Conservation (phyloP, 1,140 invertebrate species). For the Eufriesea mexicana region DNA sequence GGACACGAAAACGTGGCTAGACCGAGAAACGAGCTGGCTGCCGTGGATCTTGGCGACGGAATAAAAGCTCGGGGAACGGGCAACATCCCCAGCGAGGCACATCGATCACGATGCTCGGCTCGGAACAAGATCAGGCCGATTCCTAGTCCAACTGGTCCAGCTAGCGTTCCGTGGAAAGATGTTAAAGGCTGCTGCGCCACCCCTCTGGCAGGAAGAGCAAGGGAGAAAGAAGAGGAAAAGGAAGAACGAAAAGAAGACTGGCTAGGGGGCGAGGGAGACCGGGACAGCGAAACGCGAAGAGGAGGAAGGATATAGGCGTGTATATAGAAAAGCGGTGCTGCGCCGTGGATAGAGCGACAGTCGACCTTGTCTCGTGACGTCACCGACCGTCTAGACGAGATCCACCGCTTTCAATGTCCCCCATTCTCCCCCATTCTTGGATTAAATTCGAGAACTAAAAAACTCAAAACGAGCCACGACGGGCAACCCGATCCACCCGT, state of each 20-base stretch:
- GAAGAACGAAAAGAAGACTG: constrained; percentile 26
- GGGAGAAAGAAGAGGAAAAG: constrained; percentile 13
- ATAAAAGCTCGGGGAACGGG: neutral
- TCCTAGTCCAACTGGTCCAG: constrained; percentile 51
- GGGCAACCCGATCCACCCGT: constrained; percentile 58
- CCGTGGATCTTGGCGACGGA: neutral
- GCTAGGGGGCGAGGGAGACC: constrained; percentile 33
- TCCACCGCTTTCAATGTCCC: constrained; percentile 68
- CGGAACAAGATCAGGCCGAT: constrained; percentile 36
- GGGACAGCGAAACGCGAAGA: constrained; percentile 39
- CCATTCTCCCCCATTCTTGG: constrained; percentile 66
- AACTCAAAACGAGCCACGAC: constrained; percentile 58
- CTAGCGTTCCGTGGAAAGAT: constrained; percentile 44
- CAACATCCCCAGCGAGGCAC: constrained; percentile 19
- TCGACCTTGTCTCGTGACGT: constrained; percentile 75
- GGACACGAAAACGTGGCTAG: too few relatives aligned
- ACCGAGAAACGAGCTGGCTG: neutral
- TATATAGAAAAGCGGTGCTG: constrained; percentile 39
- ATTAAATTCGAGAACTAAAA: constrained; percentile 70
- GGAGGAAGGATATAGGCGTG: constrained; percentile 46
- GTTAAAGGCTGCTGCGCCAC: constrained; percentile 36
- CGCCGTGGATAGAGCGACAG: constrained; percentile 61
- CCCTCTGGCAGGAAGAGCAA: constrained; percentile 26
- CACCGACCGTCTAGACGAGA: constrained; percentile 72
- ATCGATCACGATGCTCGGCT: constrained; percentile 26